Conservation (phyloP, 1,140 invertebrate genomes). For the Papilio helenus region DNA sequence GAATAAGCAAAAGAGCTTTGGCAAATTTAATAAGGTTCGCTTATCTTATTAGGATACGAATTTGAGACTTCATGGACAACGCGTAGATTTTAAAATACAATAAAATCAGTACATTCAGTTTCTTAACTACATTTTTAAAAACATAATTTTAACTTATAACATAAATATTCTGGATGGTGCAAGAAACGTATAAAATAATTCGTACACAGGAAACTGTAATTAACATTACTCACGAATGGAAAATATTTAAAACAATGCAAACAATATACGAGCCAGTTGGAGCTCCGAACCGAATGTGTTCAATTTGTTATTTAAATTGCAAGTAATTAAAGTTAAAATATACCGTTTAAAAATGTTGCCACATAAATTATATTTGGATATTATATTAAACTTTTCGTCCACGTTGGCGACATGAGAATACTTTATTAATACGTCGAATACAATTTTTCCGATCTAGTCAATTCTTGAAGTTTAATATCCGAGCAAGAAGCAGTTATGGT, state of each 20-base stretch:
- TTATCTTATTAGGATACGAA: not conserved
- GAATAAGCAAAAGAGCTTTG: not conserved
- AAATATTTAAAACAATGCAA: conserved; percentile 12
- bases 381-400: not conserved
- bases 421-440: not conserved
- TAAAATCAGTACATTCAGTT: not conserved
- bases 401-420: not conserved
- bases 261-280: not conserved
- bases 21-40: conserved; percentile 11
- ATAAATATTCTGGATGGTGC: too few relatives aligned
- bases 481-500: not conserved
- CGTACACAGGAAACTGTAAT: not conserved
- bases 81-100: not conserved
- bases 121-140: too few relatives aligned
- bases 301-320: conserved; percentile 24
- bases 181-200: not conserved
- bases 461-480: not conserved
- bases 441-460: not conserved
- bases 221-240: not conserved
- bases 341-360: not conserved
- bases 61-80: not conserved
- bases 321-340: conserved; percentile 10
- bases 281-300: not conserved
- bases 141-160: too few relatives aligned
- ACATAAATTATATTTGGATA: not conserved